A percentile compares a stretch with the other conserved stretches of the same genome.
phyloP scores from a whole-genome alignment of 2,888 invertebrate species.

The Nezara viridula region DNA sequence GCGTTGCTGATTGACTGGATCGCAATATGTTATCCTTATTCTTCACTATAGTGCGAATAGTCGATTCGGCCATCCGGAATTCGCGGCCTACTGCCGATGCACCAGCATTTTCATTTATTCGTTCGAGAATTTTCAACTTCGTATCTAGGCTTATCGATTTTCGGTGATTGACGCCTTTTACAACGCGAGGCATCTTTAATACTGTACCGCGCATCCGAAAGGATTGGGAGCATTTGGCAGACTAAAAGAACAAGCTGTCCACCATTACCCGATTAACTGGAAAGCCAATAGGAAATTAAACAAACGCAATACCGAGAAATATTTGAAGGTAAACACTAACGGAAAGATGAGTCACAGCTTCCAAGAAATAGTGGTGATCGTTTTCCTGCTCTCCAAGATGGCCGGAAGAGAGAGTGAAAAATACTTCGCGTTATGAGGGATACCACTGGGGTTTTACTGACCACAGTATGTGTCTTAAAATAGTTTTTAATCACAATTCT shows the following conservation, averaged over 20 bases:
- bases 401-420: conserved; percentile 27
- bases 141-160: conserved; percentile 23
- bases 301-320: conserved; percentile 46
- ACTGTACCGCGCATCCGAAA: conserved; percentile 19
- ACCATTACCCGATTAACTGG: conserved; percentile 25
- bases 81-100: conserved; percentile 34
- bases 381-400: conserved; percentile 34
- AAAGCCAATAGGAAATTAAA: conserved; percentile 41
- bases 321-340: conserved; percentile 51
- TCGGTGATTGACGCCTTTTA: neutral
- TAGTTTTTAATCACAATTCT: neutral
- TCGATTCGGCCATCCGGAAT: conserved; percentile 42
- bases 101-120: neutral
- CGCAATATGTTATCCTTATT: neutral
- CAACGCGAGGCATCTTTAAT: neutral
- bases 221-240: conserved; percentile 36
- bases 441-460: neutral
- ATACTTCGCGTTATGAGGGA: conserved; percentile 2
- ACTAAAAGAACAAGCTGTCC: conserved; percentile 38
- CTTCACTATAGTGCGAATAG: neutral
- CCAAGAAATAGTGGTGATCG: conserved; percentile 33
- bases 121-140: conserved; percentile 23
- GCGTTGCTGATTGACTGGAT: conserved; percentile 12
- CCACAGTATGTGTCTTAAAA: neutral
- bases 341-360: conserved; percentile 47